A percentile compares a stretch with the other conserved stretches of the same genome.
phyloP scores from a whole-genome alignment of 35 echinoderm and acorn worm genomes.

The Lytechinus pictus region DNA sequence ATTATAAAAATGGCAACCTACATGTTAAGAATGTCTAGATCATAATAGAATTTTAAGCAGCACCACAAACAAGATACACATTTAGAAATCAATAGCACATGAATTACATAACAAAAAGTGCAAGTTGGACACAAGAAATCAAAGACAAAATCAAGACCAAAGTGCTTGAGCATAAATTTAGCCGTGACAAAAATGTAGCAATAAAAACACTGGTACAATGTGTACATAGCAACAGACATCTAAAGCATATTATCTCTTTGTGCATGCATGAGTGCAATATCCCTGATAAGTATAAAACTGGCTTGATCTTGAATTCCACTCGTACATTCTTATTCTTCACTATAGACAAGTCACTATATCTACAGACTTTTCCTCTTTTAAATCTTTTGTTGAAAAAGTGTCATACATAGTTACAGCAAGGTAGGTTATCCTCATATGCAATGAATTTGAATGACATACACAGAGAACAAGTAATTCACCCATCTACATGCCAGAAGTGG shows the following conservation, averaged over 20 bases:
- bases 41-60: conserved; percentile 31
- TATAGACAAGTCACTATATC: not conserved
- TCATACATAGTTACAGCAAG: not conserved
- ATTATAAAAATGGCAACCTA: conserved; percentile 14
- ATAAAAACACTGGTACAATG: not conserved
- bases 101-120: not conserved
- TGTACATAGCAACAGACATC: not conserved
- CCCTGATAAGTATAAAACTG: not conserved
- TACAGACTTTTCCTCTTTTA: not conserved
- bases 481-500: not conserved
- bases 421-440: not conserved
- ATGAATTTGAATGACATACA: not conserved
- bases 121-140: not conserved
- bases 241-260: not conserved
- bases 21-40: conserved; percentile 15
- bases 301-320: not conserved
- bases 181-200: not conserved
- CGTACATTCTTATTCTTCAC: not conserved
- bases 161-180: not conserved
- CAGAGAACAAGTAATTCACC: not conserved
- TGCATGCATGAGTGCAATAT: not conserved
- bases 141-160: not conserved
- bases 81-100: not conserved
- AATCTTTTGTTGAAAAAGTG: not conserved
- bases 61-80: conserved; percentile 28